Base-by-base conservation (phyloP, 2,888 invertebrate genomes). In the Ennomos fuscantarius region DNA sequence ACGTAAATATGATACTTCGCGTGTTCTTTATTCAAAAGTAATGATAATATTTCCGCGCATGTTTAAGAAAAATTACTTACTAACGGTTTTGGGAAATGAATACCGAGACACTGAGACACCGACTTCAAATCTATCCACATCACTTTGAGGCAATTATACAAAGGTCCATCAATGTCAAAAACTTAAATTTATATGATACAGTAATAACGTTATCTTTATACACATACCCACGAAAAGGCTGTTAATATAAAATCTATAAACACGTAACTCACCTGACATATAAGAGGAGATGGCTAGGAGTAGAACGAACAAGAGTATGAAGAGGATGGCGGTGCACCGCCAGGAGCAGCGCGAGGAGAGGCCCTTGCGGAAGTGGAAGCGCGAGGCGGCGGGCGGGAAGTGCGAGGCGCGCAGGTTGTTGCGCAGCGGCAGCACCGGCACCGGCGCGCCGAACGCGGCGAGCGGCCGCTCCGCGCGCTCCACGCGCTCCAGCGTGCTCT, bases 291-390 rank as follows among this genome's bases (percentile, higher is more conserved):
- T 95, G 69, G 97, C 96, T 78, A 96, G 94, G 73, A 98, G 94
- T 77, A 97, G 94, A 74, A 97, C 95, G 73, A 96, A 95, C 74
- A 97, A 94, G 87, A 97, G 94, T 81, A 97, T 96, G 83, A 97
- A 96, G 70, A 96, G 95, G 82, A 98, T 96, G 66, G 98, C 97
- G 71, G 97, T 95, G 89, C 98, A 97, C 87, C 96, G 96, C 97
- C 98, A 98, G 65, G 97, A 96, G 91, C 98, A 98, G 76, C 95
- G 94, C 72, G 96, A 96, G 56, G 96, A 95, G 75, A 97, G 93
- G 73, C 96, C 96, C 93, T 97, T 97, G 82, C 96, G 95, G 89
- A 97, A 97, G 89, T 96, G 97, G 92, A 97, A 96, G 76, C 97
- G 94, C 72, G 96, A 95, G 69, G 94, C 93, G 24, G 94, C 92